Evolutionary conservation across 2,888 invertebrate genomes (phyloP), one percentile per base, ranked within the genome.

Genomic region (Dromius quadrimaculatus): DNA sequence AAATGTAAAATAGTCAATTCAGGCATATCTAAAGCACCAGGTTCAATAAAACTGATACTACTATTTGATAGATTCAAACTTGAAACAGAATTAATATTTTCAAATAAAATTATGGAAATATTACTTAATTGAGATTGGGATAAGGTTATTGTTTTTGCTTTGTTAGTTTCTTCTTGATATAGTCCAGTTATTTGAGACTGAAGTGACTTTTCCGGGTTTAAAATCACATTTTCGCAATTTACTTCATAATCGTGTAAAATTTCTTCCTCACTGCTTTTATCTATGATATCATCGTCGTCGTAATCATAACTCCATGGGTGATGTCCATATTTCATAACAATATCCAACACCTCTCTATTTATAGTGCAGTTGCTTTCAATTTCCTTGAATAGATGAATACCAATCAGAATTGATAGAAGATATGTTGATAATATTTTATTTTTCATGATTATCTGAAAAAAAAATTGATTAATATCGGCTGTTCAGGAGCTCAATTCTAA

Each of bases 371-470:
- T n/a, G n/a, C n/a, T n/a, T n/a, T n/a, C n/a, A n/a, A n/a, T n/a
- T n/a, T n/a, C n/a, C n/a, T n/a, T n/a, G n/a, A n/a, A n/a, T n/a
- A n/a, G n/a, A n/a, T n/a, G n/a, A n/a, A n/a, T n/a, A n/a, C n/a
- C n/a, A n/a, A n/a, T n/a, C n/a, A n/a, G n/a, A n/a, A n/a, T n/a
- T n/a, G 11, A 11, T 11, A 41, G 15, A 2, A 41, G 5, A 41
- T 15, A 41, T 15, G 11, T 1, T 11, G 41, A 2, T 19, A 41
- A 17, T 4, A 15, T 28, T 28, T 8, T 8, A 28, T 28, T 41
- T 41, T 41, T 15, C 41, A 41, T 41, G 11, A 23, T 19, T 47
- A 11, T 11, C 47, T 47, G n/a, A 47, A 47, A 47, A 47, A 11
- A n/a, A n/a, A n/a, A n/a, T n/a, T n/a, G n/a, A n/a, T n/a, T n/a